Evolutionary conservation across 37 sponge, comb jelly and placozoan species (phyloP), one percentile per base, ranked within the genome.

Genomic region (Theonella swinhoei): DNA sequence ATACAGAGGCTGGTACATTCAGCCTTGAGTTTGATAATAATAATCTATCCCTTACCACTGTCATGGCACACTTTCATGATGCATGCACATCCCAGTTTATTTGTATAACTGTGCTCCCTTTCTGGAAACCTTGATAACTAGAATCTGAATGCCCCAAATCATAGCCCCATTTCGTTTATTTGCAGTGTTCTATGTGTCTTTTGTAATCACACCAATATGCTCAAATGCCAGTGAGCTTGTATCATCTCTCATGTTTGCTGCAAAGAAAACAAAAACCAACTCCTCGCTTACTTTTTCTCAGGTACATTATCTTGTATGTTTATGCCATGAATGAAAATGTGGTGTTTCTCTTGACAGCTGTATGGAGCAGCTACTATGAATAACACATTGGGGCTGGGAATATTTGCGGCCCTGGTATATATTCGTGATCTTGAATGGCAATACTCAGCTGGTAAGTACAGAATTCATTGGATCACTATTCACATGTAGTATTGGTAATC

Each of bases 291-390:
- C 97, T 8, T 96, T 76, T 73, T 85, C 94, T n/a, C 97, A 96
- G 87, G 95, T 95, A 62, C n/a, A n/a, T n/a, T n/a, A 72, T 19
- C 22, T 38, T 29, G 36, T 38, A 72, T 72, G 5, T 72, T 11
- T 72, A 72, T 72, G 40, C 8, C n/a, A 3, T 30, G 3, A 29
- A 39, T 42, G 2, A 39, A n/a, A 31, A 17, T 20, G 38, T 17
- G 26, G 26, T 25, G 14, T 36, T 42, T n/a, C 39, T 39, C 42
- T 25, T 77, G 62, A 29, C 38, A 95, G 92, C 87, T 96, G 54
- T 96, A 96, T 71, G 97, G 97, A 71, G 97, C 97, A 31, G 97
- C 89, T 25, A 94, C 97, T 0, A 96, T 96, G 97, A 96, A 96
- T 76, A 96, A 96, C 82, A 96, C 97, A 36, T 82, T 96, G 4